Evolutionary conservation across 2,888 invertebrate genomes (phyloP).

Genomic region (Prionchulus punctatus): DNA sequence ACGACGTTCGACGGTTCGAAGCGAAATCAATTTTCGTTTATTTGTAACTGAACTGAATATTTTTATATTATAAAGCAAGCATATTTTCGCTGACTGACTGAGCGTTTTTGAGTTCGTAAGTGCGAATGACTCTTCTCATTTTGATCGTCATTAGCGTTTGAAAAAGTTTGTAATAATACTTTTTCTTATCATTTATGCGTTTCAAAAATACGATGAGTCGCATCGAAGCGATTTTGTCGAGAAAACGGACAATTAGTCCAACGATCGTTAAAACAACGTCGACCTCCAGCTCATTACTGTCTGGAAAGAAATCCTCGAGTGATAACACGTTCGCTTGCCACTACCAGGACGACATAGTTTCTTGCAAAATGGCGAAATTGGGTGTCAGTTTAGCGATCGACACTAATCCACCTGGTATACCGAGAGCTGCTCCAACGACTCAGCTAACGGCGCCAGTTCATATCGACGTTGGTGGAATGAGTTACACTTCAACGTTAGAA

Average conservation of each 20-base stretch:
- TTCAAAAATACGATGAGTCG: not conserved
- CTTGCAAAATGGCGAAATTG: not conserved
- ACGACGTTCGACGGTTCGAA: too few relatives aligned
- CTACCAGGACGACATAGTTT: not conserved
- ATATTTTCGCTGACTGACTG: too few relatives aligned
- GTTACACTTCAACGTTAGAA: constrained; percentile 86
- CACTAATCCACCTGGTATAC: constrained; percentile 68
- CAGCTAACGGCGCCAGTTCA: constrained; percentile 87
- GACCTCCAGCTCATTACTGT: not conserved
- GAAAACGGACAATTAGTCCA: not conserved
- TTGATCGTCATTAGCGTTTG: not conserved
- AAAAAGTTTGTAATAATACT: too few relatives aligned
- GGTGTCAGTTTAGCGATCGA: too few relatives aligned
- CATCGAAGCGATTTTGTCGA: not conserved
- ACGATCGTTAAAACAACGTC: not conserved
- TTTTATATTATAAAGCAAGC: too few relatives aligned
- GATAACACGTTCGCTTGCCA: not conserved
- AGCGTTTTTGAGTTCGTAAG: too few relatives aligned
- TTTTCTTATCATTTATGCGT: not conserved
- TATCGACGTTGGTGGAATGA: constrained; percentile 89
- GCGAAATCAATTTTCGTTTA: too few relatives aligned
- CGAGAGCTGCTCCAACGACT: constrained; percentile 77
- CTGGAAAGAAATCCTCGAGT: not conserved
- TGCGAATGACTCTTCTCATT: not conserved
- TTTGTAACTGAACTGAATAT: too few relatives aligned